Evolutionary conservation across 1,140 invertebrate genomes (phyloP), one percentile per base, ranked within the genome.

Genomic region (Drosophila santomea): DNA sequence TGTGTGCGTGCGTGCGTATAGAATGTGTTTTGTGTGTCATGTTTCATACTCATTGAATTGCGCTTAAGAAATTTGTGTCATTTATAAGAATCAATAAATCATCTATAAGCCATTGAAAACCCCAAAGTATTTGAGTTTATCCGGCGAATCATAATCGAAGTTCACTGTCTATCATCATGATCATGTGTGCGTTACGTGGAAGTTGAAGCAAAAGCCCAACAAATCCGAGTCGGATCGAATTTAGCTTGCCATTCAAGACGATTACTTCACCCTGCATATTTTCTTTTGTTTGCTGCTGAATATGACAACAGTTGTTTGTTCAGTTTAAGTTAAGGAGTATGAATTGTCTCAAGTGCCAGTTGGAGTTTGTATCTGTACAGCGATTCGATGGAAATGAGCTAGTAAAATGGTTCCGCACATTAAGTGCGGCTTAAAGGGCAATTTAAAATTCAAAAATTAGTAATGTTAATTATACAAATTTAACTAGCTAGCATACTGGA

Each of bases 181-280:
- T 77, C 74, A 77, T 77, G 50, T 68, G 50, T 61, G 38, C 17
- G 4, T 32, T 43, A 41, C 63, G 63, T 55, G 69, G 51, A 50
- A 36, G 28, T 12, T 39, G 10, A 52, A 58, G 41, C 39, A 66
- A 64, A 57, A 61, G 11, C 28, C 39, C 38, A 45, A 12, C 17
- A 59, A 45, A 51, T 17, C 25, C 45, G 12, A 35, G 60, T 25
- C 32, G 43, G 20, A 60, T 56, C 39, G 8, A 32, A 76, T 60
- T 60, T 38, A 38, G 20, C 28, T 50, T 41, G 45, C n/a, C 25
- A 68, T 20, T 14, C 44, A 67, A 32, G n/a, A 28, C 17, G 10
- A 2, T 43, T 36, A 36, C 50, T 36, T 54, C 41, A 48, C 36
- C 36, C 32, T 55, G 23, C 14, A 47, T 36, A 47, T 28, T 55